Evolutionary conservation across 2,888 invertebrate genomes (phyloP), one percentile per base, ranked within the genome.

Genomic region (Gari tellinella): DNA sequence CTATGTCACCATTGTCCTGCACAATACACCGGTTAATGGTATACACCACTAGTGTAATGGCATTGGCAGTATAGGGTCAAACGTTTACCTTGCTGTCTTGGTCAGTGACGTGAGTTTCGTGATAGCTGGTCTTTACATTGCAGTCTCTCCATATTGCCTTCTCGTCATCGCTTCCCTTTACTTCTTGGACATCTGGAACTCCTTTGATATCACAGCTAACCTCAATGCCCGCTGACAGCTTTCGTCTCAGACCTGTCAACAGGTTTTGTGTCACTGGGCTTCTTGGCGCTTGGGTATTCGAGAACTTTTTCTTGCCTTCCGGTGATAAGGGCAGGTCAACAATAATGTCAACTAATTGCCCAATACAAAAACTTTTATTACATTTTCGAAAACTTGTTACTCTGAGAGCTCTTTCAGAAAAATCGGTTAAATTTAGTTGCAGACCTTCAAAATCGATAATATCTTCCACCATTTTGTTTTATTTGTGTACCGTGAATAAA

Each of bases 181-280:
- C 31, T 5, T 4, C 21, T 26, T 49, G 8, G 10, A 12, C 37
- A 15, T 15, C 37, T 56, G 10, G 15, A 1, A 15, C 21, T n/a
- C 19, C 52, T 41, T 38, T 52, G n/a, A 72, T 52, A 14, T 62
- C 21, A 41, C 62, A 63, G 19, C 62, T 66, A 8, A 72, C 58
- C 2, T 67, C 66, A 37, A 66, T 17, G 14, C 57, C 17, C 8
- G 57, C 41, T 5, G 66, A 51, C 7, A 72, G 23, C 10, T 72
- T 66, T 15, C 72, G 49, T 57, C 57, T 52, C n/a, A 72, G 45
- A 14, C 46, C 48, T 14, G 57, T 51, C 3, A 62, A 14, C 4
- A 72, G 45, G 57, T 72, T 72, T 19, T 55, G 48, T 10, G 72
- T 52, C 8, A 57, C 45, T 3, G 72, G 72, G 51, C 62, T 62